These are phyloP conservation scores for Pseudocheirus occidentalis DNA, from an alignment of 2,797 vertebrate genomes.

Conservation along the genomic window DNA sequence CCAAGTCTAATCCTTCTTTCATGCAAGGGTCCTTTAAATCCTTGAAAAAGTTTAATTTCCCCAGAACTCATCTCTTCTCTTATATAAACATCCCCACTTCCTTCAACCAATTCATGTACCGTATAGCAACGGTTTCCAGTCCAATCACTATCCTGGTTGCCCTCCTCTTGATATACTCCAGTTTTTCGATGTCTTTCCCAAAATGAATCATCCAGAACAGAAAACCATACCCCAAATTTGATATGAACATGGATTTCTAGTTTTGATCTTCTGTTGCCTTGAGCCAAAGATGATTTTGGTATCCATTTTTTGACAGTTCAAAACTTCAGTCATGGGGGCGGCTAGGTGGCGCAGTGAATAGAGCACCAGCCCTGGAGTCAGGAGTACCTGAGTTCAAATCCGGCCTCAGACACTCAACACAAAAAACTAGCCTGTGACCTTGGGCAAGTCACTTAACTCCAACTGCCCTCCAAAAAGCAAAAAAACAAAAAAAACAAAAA, in stretches of 20 bases:
- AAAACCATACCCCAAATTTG: background rate
- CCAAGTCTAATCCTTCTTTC: background rate
- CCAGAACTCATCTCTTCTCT: background rate
- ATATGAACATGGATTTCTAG: background rate
- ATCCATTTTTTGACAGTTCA: background rate
- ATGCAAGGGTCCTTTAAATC: background rate
- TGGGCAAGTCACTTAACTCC: too few relatives aligned
- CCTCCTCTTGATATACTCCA: background rate
- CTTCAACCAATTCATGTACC: background rate
- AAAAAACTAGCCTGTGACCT: too few relatives aligned
- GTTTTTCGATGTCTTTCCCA: background rate
- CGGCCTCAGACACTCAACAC: too few relatives aligned
- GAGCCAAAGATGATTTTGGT: background rate
- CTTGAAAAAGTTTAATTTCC: background rate
- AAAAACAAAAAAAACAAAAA: too few relatives aligned
- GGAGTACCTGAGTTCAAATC: too few relatives aligned
- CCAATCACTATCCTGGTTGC: background rate
- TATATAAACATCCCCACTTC: background rate
- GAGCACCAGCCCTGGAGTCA: too few relatives aligned
- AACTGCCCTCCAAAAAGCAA: too few relatives aligned
- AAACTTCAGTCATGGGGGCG: background rate
- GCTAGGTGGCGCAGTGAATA: too few relatives aligned
- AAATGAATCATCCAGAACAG: background rate
- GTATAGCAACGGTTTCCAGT: background rate
- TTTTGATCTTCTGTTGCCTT: background rate